These are phyloP conservation scores for Melipona bicolor DNA, from an alignment of 2,888 invertebrate genomes.

Conservation along the genomic window DNA sequence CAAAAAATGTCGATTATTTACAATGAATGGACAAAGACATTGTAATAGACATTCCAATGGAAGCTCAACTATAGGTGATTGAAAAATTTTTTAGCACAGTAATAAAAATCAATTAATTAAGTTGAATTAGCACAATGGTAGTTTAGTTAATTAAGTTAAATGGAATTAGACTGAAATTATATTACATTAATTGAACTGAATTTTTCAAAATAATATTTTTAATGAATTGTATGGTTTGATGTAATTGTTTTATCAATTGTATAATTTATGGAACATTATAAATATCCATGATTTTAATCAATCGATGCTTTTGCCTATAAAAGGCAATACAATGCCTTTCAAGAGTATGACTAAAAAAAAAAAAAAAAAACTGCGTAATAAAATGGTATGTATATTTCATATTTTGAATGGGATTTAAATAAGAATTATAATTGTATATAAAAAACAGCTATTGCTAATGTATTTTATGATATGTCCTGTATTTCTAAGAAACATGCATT, in stretches of 20 bases:
- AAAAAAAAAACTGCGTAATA: constrained; percentile 3
- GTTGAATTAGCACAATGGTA: not conserved
- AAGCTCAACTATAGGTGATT: constrained; percentile 70
- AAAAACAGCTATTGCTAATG: not conserved
- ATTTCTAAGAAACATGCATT: not conserved
- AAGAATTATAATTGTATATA: not conserved
- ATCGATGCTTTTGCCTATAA: too few relatives aligned
- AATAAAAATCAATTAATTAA: not conserved
- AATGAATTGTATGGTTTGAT: not conserved
- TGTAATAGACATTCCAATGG: constrained; percentile 73
- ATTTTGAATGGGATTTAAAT: not conserved
- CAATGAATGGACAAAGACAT: constrained; percentile 63
- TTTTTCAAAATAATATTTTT: not conserved
- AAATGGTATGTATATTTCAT: not conserved
- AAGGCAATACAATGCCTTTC: constrained; percentile 8
- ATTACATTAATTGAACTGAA: not conserved
- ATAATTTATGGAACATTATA: not conserved
- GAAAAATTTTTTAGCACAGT: constrained; percentile 9
- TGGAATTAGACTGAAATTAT: not conserved
- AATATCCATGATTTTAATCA: not conserved
- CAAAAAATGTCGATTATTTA: constrained; percentile 70
- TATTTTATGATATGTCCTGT: constrained; percentile 1
- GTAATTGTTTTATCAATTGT: not conserved
- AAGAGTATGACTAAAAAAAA: not conserved
- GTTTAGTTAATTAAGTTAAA: too few relatives aligned